A percentile compares a stretch with the other conserved stretches of the same genome.
Conservation (phyloP, 2,797 vertebrate genomes). For the Holocentrus rufus region DNA sequence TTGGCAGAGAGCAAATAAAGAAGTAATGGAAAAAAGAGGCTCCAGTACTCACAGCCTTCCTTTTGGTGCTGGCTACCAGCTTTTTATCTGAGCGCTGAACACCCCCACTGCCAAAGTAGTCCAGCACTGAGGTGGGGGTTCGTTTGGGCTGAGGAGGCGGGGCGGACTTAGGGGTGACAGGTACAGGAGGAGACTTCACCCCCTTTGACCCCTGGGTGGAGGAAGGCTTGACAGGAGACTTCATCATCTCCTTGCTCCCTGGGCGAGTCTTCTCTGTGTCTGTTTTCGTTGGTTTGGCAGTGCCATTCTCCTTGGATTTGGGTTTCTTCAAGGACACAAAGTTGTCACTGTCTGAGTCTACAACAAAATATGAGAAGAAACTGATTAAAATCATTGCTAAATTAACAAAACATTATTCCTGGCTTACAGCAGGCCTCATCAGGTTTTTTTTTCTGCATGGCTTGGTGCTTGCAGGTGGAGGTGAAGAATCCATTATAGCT, state of each 20-base stretch:
- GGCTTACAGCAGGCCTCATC: neutral
- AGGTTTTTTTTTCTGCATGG: too few relatives aligned
- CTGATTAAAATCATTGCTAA: neutral
- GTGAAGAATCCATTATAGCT: too few relatives aligned
- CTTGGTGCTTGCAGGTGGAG: too few relatives aligned
- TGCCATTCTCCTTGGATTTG: conserved; percentile 85
- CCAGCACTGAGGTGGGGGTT: conserved; percentile 87
- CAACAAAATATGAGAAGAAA: neutral
- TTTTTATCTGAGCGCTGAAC: conserved; percentile 92
- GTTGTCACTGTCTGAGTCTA: conserved; percentile 92
- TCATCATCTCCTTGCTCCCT: conserved; percentile 50
- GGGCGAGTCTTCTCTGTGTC: neutral
- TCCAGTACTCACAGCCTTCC: conserved; percentile 87
- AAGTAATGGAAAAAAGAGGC: neutral
- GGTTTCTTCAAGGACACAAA: conserved; percentile 81
- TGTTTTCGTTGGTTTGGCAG: conserved; percentile 46
- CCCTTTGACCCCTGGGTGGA: conserved; percentile 57
- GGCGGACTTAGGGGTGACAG: conserved; percentile 75
- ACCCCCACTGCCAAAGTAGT: conserved; percentile 88
- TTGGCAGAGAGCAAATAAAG: neutral
- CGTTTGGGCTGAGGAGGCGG: conserved; percentile 81
- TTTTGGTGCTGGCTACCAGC: conserved; percentile 90
- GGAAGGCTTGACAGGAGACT: conserved; percentile 75
- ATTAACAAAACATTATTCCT: neutral
- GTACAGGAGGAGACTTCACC: conserved; percentile 72